Evolutionary conservation across 2,888 invertebrate species (phyloP).

Genomic region (Calameuta filiformis): DNA sequence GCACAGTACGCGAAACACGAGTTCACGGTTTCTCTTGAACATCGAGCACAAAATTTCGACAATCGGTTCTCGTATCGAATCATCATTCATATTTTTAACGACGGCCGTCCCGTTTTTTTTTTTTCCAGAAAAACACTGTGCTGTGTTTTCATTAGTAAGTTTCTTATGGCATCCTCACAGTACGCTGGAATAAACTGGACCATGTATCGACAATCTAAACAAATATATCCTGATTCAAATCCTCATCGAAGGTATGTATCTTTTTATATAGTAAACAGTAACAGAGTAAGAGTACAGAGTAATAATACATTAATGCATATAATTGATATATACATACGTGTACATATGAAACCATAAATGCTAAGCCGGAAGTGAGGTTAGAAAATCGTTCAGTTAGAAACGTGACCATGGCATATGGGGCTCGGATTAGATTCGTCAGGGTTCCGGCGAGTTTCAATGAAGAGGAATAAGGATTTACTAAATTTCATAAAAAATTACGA

Average conservation of each 20-base stretch:
- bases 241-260: background rate
- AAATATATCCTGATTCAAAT: background rate
- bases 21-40: conserved; percentile 3
- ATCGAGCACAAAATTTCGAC: background rate
- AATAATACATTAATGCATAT: background rate
- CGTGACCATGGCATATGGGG: background rate
- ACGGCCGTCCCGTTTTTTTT: background rate
- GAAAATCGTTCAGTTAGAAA: background rate
- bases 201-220: background rate
- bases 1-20: conserved; percentile 21
- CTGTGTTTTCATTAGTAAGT: background rate
- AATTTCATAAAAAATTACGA: no score
- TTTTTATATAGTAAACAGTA: background rate
- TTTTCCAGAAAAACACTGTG: background rate
- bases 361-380: background rate
- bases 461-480: background rate
- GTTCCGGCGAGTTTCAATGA: background rate
- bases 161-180: background rate
- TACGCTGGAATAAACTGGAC: background rate
- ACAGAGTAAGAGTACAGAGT: background rate
- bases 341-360: background rate
- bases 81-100: background rate
- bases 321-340: background rate
- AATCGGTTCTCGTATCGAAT: background rate
- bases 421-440: background rate